A percentile compares a stretch with the other conserved stretches of the same genome.
These are phyloP conservation scores for Cryptotis parvus DNA, from an alignment of 2,113 vertebrate genomes.

Conservation along the genomic window DNA sequence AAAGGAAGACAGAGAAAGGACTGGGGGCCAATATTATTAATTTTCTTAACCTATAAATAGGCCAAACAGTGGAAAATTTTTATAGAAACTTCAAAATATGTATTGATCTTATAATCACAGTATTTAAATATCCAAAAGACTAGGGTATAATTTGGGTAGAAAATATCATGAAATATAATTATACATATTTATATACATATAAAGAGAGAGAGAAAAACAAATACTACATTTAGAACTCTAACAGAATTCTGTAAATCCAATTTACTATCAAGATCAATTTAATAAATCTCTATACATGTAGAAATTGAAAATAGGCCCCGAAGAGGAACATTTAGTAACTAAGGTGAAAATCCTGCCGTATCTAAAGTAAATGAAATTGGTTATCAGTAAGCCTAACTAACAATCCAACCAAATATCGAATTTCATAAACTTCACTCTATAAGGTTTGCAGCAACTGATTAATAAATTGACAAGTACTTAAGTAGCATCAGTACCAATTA, in stretches of 20 bases:
- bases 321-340: conserved; percentile 25
- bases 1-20: not conserved
- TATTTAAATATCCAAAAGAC: conserved; percentile 39
- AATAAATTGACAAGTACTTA: conserved; percentile 25
- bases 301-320: conserved; percentile 15
- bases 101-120: conserved; percentile 36
- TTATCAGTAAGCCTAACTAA: conserved; percentile 38
- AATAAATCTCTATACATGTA: not conserved
- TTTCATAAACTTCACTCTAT: not conserved
- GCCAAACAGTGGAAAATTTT: not conserved
- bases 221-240: not conserved
- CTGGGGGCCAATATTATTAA: not conserved
- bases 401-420: conserved; percentile 43
- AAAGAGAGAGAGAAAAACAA: not conserved
- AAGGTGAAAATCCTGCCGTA: not conserved
- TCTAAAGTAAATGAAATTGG: conserved; percentile 17
- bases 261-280: conserved; percentile 3
- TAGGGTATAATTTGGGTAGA: not conserved
- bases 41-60: conserved; percentile 31
- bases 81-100: conserved; percentile 27
- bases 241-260: conserved; percentile 10
- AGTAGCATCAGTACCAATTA: conserved; percentile 42
- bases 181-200: not conserved
- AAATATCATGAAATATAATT: conserved; percentile 1
- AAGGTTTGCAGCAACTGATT: conserved; percentile 20